Conservation (phyloP, 2,888 invertebrate species). For the Pristionchus mayeri region DNA sequence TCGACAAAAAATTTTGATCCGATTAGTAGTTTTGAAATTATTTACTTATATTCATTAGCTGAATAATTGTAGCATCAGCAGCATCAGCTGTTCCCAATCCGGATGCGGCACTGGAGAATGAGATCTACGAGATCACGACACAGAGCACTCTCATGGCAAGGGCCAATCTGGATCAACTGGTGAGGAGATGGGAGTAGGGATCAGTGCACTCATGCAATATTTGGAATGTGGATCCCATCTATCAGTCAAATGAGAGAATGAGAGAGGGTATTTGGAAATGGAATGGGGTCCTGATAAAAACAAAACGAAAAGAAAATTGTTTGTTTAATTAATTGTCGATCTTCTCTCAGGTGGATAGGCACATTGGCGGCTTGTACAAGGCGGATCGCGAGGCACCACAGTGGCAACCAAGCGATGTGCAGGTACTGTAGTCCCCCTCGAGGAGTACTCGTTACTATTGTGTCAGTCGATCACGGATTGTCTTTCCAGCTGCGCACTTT, state of each 20-base stretch:
- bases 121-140: not conserved
- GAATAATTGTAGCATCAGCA: not conserved
- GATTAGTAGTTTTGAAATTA: no score
- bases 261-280: no score
- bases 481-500: not conserved
- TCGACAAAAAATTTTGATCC: no score
- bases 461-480: not conserved
- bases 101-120: not conserved
- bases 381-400: not conserved
- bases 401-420: not conserved
- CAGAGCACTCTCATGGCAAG: not conserved
- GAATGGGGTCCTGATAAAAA: no score
- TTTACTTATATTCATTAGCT: not conserved
- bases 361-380: not conserved
- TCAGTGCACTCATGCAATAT: not conserved
- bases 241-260: no score
- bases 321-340: no score
- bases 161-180: slow-evolving; percentile 11
- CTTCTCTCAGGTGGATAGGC: not conserved
- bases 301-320: no score
- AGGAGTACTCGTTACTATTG: not conserved
- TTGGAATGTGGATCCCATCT: no score
- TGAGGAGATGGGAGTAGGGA: not conserved
- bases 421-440: not conserved
- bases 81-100: not conserved